A percentile compares a stretch with the other conserved stretches of the same genome.
Evolutionary conservation across 2,888 invertebrate species (phyloP).

Genomic region (Scaeva pyrastri): DNA sequence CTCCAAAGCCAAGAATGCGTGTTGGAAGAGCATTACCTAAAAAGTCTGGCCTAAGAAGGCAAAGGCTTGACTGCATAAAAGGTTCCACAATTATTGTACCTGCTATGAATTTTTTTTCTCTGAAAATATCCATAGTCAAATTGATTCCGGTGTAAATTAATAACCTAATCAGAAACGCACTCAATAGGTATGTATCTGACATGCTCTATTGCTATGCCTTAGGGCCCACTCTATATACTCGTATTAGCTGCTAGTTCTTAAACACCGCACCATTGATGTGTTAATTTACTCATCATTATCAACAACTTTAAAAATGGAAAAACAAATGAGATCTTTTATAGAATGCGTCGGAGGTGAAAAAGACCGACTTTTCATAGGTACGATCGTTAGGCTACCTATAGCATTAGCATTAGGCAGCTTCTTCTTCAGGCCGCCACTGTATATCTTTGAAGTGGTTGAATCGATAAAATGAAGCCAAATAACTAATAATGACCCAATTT

Average conservation of each 20-base stretch:
- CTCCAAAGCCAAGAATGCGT: conserved; percentile 22
- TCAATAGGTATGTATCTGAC: neutral
- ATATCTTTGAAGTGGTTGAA: conserved; percentile 33
- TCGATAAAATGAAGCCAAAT: conserved; percentile 60
- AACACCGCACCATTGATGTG: conserved; percentile 51
- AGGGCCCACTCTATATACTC: no score
- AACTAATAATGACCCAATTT: conserved; percentile 71
- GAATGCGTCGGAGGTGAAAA: conserved; percentile 45
- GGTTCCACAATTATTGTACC: conserved; percentile 16
- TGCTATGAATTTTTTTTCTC: neutral
- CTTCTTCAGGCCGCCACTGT: neutral
- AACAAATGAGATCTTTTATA: conserved; percentile 27
- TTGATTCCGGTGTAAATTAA: conserved; percentile 63
- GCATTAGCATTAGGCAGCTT: neutral
- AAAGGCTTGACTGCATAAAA: conserved; percentile 29
- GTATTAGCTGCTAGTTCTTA: no score
- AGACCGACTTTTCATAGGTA: neutral
- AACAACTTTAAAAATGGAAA: conserved; percentile 19
- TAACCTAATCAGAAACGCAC: conserved; percentile 53
- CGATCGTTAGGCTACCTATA: neutral
- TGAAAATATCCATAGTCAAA: conserved; percentile 5
- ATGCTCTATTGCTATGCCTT: no score
- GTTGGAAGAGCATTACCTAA: neutral
- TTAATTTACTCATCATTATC: conserved; percentile 65
- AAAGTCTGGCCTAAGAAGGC: conserved; percentile 13